Evolutionary conservation across 2,113 vertebrate genomes (phyloP), one percentile per base, ranked within the genome.

Genomic region (Cyprinodon brontotheroides): DNA sequence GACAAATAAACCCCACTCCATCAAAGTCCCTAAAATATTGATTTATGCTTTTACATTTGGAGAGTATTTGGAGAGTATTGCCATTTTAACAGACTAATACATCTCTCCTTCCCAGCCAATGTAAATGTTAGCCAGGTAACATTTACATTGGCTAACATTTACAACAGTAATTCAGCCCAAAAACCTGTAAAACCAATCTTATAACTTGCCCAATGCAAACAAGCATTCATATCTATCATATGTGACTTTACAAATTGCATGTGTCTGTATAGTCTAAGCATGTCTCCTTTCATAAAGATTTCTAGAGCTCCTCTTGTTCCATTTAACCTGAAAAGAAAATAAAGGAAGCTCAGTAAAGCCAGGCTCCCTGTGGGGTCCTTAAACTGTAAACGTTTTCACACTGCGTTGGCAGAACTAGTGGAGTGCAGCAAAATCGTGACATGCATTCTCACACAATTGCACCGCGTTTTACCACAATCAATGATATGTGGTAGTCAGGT

Each of bases 341-440:
- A 72, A 80, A 75, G 77, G 74, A 81, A 12, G 70, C 64, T 3
- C 65, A 71, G 79, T 76, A 76, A 79, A 85, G 81, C 50, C 6
- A 43, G 68, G 62, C 67, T 82, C 81, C 85, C 78, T 17, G 65
- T 3, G 50, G 72, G 75, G 41, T 78, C 70, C 41, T 64, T 66
- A 81, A 74, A 80, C 80, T 84, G 77, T 87, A 87, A 86, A 85
- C 83, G 83, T 77, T 84, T 85, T 79, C 83, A 85, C 86, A 85
- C 68, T 7, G 37, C 10, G n/a, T 45, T 78, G 68, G 2, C 67
- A 47, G 63, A 78, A 73, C 20, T 65, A 47, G 74, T 8, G 38
- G 57, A 37, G 80, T 69, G 75, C 72, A 78, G 68, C 85, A 80
- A 61, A 66, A 45, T 79, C 68, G 77, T 79, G 79, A 83, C 81